These are phyloP conservation scores for Fistularia commersonii DNA, from an alignment of 2,797 vertebrate genomes.

Conservation along the genomic window DNA sequence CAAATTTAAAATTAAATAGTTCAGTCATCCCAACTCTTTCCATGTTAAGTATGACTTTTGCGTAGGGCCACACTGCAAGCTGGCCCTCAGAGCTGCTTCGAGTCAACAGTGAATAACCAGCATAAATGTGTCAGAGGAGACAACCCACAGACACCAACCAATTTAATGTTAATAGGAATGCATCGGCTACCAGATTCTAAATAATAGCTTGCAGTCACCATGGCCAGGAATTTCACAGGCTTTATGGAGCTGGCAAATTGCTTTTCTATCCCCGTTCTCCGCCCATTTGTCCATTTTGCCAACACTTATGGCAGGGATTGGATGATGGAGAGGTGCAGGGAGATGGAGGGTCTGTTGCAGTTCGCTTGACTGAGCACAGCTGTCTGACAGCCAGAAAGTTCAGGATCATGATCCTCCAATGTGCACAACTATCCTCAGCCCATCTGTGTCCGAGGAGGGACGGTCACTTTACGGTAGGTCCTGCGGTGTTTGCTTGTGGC, in stretches of 20 bases:
- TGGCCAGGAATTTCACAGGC: slow-evolving; percentile 49
- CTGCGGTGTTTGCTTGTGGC: too few relatives aligned
- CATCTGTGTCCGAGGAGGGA: too few relatives aligned
- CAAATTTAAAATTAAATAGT: not conserved
- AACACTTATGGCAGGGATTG: slow-evolving; percentile 30
- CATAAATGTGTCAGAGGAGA: slow-evolving; percentile 69
- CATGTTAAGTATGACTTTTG: slow-evolving; percentile 39
- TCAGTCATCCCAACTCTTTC: slow-evolving; percentile 10
- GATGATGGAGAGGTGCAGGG: slow-evolving; percentile 55
- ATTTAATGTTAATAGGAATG: slow-evolving; percentile 74
- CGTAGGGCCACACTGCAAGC: slow-evolving; percentile 24
- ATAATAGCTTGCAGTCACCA: slow-evolving; percentile 66
- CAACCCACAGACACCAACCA: slow-evolving; percentile 60
- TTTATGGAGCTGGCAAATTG: slow-evolving; percentile 76
- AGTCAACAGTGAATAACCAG: slow-evolving; percentile 63
- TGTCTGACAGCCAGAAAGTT: slow-evolving; percentile 48
- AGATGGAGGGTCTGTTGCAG: slow-evolving; percentile 39
- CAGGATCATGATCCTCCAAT: slow-evolving; percentile 28
- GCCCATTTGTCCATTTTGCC: slow-evolving; percentile 48
- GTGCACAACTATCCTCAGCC: too few relatives aligned
- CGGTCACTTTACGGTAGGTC: too few relatives aligned
- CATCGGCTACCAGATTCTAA: slow-evolving; percentile 74
- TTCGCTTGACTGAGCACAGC: slow-evolving; percentile 52
- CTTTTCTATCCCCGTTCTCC: slow-evolving; percentile 67
- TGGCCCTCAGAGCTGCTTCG: slow-evolving; percentile 30